Percentiles rank a stretch among this genome's conserved stretches.
Evolutionary conservation across 2,113 vertebrate species (phyloP).

Genomic region (Psittacula cyanocephala): DNA sequence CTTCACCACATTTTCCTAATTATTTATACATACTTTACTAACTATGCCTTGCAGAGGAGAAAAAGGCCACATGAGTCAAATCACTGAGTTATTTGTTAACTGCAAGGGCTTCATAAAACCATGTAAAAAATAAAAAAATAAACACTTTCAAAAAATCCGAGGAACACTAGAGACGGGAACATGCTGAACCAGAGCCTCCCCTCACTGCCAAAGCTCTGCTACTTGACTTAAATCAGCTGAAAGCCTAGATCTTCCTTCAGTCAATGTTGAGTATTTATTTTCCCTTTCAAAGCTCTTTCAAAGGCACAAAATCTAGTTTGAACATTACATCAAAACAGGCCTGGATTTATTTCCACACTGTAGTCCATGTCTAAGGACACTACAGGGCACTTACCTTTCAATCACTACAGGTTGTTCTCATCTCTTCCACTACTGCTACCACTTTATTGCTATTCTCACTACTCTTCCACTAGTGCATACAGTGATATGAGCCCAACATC

Average conservation of each 20-base stretch:
- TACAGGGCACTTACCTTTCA: neutral
- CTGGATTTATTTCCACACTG: neutral
- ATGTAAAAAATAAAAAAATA: neutral
- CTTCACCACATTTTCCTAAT: neutral
- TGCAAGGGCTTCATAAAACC: neutral
- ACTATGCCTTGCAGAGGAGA: neutral
- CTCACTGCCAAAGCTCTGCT: neutral
- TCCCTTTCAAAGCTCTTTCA: neutral
- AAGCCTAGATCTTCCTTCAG: neutral
- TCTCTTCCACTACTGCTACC: neutral
- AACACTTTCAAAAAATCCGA: neutral
- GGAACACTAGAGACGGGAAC: neutral
- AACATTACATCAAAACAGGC: neutral
- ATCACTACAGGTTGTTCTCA: neutral
- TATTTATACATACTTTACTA: neutral
- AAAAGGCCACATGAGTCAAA: neutral
- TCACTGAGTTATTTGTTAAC: conserved; percentile 1
- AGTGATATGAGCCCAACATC: neutral
- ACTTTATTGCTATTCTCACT: neutral
- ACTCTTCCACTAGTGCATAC: neutral
- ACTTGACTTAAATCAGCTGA: neutral
- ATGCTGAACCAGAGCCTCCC: neutral
- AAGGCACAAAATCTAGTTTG: neutral
- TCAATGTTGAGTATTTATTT: neutral
- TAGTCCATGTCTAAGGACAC: neutral